These are phyloP conservation scores for Callorhinus ursinus DNA, from an alignment of 2,113 vertebrate species.

Conservation along the genomic window DNA sequence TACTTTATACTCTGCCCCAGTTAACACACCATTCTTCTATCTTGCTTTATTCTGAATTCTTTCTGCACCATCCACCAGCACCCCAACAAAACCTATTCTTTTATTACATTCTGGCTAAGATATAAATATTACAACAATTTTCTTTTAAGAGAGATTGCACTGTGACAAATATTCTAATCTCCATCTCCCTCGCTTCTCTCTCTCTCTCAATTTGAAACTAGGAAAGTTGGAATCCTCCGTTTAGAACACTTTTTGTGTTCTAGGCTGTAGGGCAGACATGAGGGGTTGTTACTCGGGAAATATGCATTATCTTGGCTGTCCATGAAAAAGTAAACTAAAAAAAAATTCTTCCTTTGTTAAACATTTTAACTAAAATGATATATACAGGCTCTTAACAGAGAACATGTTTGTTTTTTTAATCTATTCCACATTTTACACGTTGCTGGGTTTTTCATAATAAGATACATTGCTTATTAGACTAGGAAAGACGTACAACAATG, in stretches of 20 bases:
- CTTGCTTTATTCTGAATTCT: not conserved
- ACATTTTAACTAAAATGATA: slow-evolving; percentile 11
- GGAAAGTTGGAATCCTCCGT: not conserved
- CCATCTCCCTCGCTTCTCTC: not conserved
- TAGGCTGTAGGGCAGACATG: not conserved
- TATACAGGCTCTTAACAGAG: not conserved
- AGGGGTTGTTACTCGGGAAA: not conserved
- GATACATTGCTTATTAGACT: not conserved
- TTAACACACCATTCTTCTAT: not conserved
- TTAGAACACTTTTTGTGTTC: not conserved
- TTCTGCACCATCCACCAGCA: rapidly evolving
- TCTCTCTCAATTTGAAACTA: not conserved
- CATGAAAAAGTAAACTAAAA: not conserved
- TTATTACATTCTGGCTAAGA: not conserved
- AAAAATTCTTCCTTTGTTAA: not conserved
- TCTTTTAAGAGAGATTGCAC: not conserved
- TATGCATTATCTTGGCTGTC: not conserved
- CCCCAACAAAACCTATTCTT: not conserved
- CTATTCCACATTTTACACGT: not conserved
- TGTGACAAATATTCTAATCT: not conserved
- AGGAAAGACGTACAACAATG: not conserved
- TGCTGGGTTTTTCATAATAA: not conserved
- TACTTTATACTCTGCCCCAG: not conserved
- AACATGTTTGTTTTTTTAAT: not conserved
- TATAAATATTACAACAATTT: not conserved